Evolutionary conservation across 2,888 invertebrate species (phyloP).

Genomic region (Cyrtodaria siliqua): DNA sequence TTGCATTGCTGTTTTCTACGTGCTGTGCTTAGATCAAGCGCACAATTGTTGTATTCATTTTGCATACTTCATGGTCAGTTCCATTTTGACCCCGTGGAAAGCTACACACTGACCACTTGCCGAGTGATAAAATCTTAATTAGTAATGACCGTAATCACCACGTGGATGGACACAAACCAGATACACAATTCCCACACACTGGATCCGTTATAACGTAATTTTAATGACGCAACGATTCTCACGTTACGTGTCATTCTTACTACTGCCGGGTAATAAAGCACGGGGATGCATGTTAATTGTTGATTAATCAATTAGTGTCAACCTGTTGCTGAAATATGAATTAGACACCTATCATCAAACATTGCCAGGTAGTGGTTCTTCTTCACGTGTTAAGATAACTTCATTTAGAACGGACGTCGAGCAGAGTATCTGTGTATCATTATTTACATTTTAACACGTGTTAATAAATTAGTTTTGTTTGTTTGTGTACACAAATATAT

Average conservation of each 20-base stretch:
- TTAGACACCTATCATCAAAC: conserved; percentile 16
- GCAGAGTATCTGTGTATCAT: too few relatives aligned
- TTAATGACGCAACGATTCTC: conserved; percentile 55
- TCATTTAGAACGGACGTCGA: too few relatives aligned
- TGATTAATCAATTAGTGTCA: conserved; percentile 62
- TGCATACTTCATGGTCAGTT: too few relatives aligned
- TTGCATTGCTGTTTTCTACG: too few relatives aligned
- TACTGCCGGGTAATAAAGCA: conserved; percentile 34
- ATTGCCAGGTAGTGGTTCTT: too few relatives aligned
- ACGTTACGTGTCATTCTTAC: conserved; percentile 55
- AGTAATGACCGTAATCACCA: conserved; percentile 32
- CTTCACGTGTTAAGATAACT: too few relatives aligned
- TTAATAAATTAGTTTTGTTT: too few relatives aligned
- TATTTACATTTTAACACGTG: too few relatives aligned
- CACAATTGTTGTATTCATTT: too few relatives aligned
- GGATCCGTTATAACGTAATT: conserved; percentile 45
- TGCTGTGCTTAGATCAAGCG: too few relatives aligned
- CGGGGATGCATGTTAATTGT: conserved; percentile 51
- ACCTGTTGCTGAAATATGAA: conserved; percentile 31
- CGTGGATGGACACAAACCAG: conserved; percentile 42
- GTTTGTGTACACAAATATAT: too few relatives aligned
- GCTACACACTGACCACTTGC: conserved; percentile 22
- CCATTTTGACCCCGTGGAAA: not conserved
- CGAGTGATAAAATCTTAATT: conserved; percentile 36
- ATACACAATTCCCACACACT: conserved; percentile 21